phyloP scores from a whole-genome alignment of 2,113 vertebrate genomes.

The Plestiodon gilberti region DNA sequence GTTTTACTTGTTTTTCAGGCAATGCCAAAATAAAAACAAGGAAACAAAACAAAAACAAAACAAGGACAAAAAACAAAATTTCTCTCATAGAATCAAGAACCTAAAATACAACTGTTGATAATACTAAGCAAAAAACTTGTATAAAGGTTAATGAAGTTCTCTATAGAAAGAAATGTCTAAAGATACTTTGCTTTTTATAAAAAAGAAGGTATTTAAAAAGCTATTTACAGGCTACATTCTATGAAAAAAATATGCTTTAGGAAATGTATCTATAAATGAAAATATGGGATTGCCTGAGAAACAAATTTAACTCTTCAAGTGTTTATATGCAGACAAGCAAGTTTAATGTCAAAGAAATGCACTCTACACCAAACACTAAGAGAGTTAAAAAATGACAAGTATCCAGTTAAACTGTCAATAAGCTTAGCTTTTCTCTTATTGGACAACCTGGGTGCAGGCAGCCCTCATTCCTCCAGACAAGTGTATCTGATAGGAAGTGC shows the following conservation, averaged over 20 bases:
- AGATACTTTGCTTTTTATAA: constrained; percentile 87
- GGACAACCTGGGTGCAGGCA: neutral
- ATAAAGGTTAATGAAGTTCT: constrained; percentile 87
- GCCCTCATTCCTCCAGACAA: constrained; percentile 20
- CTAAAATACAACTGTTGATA: constrained; percentile 76
- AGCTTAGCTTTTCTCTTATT: constrained; percentile 27
- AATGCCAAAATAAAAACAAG: constrained; percentile 79
- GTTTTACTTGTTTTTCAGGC: constrained; percentile 89
- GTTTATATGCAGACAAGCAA: constrained; percentile 57
- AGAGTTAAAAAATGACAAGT: constrained; percentile 46
- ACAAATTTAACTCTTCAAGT: constrained; percentile 71
- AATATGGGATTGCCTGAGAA: constrained; percentile 88
- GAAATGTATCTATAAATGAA: constrained; percentile 79
- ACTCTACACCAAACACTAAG: constrained; percentile 53
- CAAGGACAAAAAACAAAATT: constrained; percentile 51
- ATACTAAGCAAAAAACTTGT: constrained; percentile 82
- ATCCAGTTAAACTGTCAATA: constrained; percentile 47
- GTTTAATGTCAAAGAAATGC: constrained; percentile 41
- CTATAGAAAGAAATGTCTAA: constrained; percentile 81
- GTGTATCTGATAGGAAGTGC: constrained; percentile 54
- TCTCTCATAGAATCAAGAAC: constrained; percentile 39
- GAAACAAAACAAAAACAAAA: constrained; percentile 46
- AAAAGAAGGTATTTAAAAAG: constrained; percentile 93
- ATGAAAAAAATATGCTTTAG: constrained; percentile 82
- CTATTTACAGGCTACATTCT: constrained; percentile 99